phyloP scores from a whole-genome alignment of 2,113 vertebrate genomes.

The Heterochromis multidens region DNA sequence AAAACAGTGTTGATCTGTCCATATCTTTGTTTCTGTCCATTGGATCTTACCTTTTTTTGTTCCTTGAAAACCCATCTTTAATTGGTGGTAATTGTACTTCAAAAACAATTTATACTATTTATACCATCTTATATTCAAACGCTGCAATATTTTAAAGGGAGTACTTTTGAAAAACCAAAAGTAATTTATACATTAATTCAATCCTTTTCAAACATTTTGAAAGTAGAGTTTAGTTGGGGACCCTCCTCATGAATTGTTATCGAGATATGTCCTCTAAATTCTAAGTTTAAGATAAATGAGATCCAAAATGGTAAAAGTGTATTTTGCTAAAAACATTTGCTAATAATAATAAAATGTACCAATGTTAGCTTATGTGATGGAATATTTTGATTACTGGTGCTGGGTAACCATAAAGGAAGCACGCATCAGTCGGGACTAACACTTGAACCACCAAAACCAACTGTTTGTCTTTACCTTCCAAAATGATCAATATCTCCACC shows the following conservation, averaged over 20 bases:
- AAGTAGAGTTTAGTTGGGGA: not conserved
- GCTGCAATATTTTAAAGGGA: fast-evolving
- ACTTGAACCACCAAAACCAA: not conserved
- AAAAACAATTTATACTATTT: not conserved
- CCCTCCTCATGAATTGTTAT: not conserved
- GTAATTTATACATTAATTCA: not conserved
- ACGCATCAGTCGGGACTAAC: not conserved
- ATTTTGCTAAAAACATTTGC: not conserved
- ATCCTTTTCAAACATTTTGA: not conserved
- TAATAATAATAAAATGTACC: not conserved
- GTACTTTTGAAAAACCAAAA: not conserved
- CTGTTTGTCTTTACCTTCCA: too few relatives aligned
- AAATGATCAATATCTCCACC: too few relatives aligned
- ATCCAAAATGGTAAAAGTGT: not conserved
- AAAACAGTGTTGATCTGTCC: not conserved
- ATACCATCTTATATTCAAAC: not conserved
- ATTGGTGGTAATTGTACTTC: not conserved
- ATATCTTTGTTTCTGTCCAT: not conserved
- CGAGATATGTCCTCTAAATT: not conserved
- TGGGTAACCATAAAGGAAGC: not conserved
- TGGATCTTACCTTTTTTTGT: not conserved
- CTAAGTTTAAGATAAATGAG: not conserved
- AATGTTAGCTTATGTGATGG: not conserved
- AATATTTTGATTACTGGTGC: not conserved
- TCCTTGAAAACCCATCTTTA: not conserved